These are phyloP conservation scores for Zapus hudsonius DNA, from an alignment of 2,113 vertebrate genomes.

Conservation along the genomic window DNA sequence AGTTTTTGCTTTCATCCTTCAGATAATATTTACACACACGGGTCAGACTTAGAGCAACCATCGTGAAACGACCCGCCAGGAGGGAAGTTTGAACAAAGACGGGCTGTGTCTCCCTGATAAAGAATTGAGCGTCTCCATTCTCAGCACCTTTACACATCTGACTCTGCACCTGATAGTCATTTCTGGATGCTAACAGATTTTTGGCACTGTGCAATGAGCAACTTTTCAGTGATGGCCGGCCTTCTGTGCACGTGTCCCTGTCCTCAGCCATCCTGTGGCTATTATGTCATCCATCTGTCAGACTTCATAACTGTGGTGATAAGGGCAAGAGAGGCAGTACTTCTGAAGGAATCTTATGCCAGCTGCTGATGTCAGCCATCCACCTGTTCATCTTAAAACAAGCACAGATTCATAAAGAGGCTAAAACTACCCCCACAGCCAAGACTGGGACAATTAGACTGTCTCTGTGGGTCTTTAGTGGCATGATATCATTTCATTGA, in stretches of 20 bases:
- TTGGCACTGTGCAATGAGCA: not conserved
- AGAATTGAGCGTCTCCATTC: slow-evolving; percentile 41
- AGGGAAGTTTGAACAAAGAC: slow-evolving; percentile 41
- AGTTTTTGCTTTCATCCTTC: slow-evolving; percentile 47
- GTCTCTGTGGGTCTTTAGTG: not conserved
- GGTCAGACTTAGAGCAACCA: slow-evolving; percentile 18
- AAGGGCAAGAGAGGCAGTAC: not conserved
- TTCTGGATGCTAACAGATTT: slow-evolving; percentile 51
- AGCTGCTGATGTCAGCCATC: slow-evolving; percentile 50
- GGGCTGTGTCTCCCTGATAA: not conserved
- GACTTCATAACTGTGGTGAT: not conserved
- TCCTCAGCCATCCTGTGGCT: not conserved
- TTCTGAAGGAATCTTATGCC: slow-evolving; percentile 17
- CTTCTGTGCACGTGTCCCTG: not conserved
- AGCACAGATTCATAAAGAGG: slow-evolving; percentile 4
- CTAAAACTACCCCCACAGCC: not conserved
- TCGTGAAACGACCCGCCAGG: not conserved
- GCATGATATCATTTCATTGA: not conserved
- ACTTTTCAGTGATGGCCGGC: not conserved
- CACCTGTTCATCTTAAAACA: slow-evolving; percentile 50
- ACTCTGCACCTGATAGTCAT: slow-evolving; percentile 63
- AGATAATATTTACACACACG: slow-evolving; percentile 47
- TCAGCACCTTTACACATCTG: slow-evolving; percentile 45
- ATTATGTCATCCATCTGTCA: slow-evolving; percentile 37
- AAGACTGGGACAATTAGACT: not conserved